Percentiles rank a stretch among this genome's conserved stretches.
These are phyloP conservation scores for Phaenicophaeus curvirostris DNA, from an alignment of 2,797 vertebrate genomes.

Conservation along the genomic window DNA sequence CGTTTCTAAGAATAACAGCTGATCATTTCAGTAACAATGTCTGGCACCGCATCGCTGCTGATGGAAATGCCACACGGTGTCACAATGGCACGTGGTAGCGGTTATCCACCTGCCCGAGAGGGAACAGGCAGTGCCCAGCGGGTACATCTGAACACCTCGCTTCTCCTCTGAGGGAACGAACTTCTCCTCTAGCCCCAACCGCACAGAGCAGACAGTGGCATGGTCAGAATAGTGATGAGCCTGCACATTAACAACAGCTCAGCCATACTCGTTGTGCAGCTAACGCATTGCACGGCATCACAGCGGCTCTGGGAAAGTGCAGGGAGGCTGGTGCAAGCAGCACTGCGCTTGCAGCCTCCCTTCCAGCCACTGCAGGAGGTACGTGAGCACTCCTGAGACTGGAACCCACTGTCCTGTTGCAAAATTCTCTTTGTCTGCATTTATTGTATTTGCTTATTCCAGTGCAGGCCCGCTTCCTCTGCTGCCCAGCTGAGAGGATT, in stretches of 20 bases:
- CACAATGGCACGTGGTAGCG: rapidly evolving
- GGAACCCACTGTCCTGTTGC: background rate
- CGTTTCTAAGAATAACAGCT: background rate
- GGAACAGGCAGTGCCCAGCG: background rate
- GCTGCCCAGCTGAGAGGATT: background rate
- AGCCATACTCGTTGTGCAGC: background rate
- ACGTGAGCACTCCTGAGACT: background rate
- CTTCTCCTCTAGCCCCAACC: background rate
- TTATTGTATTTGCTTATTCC: background rate
- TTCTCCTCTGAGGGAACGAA: background rate
- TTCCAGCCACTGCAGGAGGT: background rate
- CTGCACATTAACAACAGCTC: background rate
- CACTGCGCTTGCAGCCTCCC: background rate
- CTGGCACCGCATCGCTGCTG: background rate
- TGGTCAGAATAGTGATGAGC: background rate
- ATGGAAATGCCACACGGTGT: background rate
- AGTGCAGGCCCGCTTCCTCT: background rate
- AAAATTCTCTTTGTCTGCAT: background rate
- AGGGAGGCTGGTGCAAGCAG: background rate
- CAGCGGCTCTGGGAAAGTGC: background rate
- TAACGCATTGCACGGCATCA: background rate
- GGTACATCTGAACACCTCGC: background rate
- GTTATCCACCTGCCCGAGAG: background rate
- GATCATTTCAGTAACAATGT: background rate
- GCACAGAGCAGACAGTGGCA: background rate